Conservation (phyloP, 2,888 invertebrate genomes). For the Leptopilina drosophilae region DNA sequence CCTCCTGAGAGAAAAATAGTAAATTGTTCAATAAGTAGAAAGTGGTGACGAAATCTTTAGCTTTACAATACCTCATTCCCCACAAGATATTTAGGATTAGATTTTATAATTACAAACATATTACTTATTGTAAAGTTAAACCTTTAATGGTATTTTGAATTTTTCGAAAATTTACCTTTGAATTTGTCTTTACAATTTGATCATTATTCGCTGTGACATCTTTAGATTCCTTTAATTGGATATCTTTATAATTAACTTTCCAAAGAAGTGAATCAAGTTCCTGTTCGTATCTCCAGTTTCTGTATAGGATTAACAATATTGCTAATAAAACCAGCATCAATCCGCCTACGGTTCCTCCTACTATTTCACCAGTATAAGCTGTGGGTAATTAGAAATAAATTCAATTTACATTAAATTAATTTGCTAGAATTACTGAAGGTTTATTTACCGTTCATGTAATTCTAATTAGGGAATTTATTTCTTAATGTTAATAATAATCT, state of each 20-base stretch:
- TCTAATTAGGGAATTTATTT: not conserved
- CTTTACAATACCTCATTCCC: not conserved
- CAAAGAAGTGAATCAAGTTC: conserved; percentile 94
- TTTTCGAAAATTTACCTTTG: conserved; percentile 60
- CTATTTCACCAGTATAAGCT: conserved; percentile 91
- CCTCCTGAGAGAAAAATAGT: not conserved
- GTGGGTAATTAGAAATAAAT: conserved; percentile 42
- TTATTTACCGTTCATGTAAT: not conserved
- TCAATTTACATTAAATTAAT: not conserved
- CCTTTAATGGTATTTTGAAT: not conserved
- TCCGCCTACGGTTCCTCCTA: conserved; percentile 88
- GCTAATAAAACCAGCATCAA: conserved; percentile 84
- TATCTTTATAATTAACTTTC: conserved; percentile 95
- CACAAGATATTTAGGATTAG: too few species aligned
- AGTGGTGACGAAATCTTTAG: not conserved
- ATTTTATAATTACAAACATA: too few species aligned
- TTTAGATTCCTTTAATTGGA: conserved; percentile 84
- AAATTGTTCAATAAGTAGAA: not conserved
- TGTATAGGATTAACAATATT: conserved; percentile 87
- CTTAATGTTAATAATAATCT: too few species aligned
- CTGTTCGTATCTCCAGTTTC: conserved; percentile 96
- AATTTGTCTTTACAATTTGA: conserved; percentile 60
- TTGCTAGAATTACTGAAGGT: not conserved
- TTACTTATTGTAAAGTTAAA: too few species aligned
- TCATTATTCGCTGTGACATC: conserved; percentile 69